phyloP scores from a whole-genome alignment of 2,888 invertebrate species.

The Athetis lepigone region DNA sequence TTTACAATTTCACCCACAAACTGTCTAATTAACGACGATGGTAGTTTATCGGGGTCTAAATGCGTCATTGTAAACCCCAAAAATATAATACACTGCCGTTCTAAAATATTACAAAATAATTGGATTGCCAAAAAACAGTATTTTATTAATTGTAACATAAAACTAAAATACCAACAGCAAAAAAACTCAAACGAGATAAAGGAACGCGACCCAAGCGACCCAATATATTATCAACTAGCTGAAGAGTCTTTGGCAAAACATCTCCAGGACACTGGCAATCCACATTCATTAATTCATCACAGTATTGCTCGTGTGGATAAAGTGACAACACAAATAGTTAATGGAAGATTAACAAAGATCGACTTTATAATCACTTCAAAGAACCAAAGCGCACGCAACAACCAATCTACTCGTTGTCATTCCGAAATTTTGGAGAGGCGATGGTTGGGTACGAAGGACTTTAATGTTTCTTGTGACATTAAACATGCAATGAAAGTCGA shows the following conservation, averaged over 20 bases:
- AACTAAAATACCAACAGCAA: constrained; percentile 44
- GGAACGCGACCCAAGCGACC: constrained; percentile 36
- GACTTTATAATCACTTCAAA: constrained; percentile 40
- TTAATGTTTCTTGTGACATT: constrained; percentile 40
- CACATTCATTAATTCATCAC: no score
- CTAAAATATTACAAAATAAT: constrained; percentile 81
- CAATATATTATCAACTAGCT: constrained; percentile 46
- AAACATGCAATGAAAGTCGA: not conserved
- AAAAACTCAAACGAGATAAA: constrained; percentile 42
- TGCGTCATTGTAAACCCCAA: constrained; percentile 43
- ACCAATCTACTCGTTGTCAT: constrained; percentile 43
- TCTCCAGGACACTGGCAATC: constrained; percentile 29
- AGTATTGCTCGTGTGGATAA: constrained; percentile 48
- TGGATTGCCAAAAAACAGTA: constrained; percentile 78
- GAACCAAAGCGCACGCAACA: not conserved
- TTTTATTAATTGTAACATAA: constrained; percentile 60
- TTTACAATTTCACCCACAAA: constrained; percentile 87
- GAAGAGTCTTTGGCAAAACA: constrained; percentile 51
- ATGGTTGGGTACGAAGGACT: constrained; percentile 60
- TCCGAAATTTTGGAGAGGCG: constrained; percentile 67
- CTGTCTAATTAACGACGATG: constrained; percentile 67
- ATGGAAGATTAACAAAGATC: constrained; percentile 58
- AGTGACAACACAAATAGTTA: constrained; percentile 63
- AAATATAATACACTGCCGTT: constrained; percentile 57
- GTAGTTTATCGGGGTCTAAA: constrained; percentile 23